phyloP scores from a whole-genome alignment of 2,113 vertebrate genomes.

The Chrysemys picta region DNA sequence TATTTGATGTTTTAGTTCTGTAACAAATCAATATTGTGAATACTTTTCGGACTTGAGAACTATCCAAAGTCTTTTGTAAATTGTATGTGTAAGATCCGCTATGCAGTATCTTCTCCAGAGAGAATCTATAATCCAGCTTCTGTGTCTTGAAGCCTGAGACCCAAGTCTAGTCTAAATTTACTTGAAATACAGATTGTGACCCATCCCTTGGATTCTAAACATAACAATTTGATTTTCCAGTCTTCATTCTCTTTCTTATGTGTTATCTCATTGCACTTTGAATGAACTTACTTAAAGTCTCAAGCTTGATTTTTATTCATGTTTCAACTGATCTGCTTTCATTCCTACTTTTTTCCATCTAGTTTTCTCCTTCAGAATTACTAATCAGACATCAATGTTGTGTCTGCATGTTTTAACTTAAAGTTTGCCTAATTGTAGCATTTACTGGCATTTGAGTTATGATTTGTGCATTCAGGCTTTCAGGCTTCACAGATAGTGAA shows the following conservation, averaged over 20 bases:
- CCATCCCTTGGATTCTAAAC: neutral
- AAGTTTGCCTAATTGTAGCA: neutral
- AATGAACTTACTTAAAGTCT: slow-evolving; percentile 22
- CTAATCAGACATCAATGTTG: neutral
- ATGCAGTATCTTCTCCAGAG: neutral
- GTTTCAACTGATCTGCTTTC: slow-evolving; percentile 5
- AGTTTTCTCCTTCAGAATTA: slow-evolving; percentile 41
- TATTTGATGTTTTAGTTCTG: neutral
- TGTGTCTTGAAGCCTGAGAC: neutral
- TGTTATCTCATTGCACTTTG: neutral
- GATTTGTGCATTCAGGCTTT: slow-evolving; percentile 37
- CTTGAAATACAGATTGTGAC: neutral
- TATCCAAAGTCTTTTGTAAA: neutral
- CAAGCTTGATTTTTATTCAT: neutral
- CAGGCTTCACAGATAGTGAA: slow-evolving; percentile 32
- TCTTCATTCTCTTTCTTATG: neutral
- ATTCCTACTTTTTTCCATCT: slow-evolving; percentile 2
- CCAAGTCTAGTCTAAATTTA: neutral
- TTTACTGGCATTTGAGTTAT: slow-evolving; percentile 58
- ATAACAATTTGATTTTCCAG: neutral
- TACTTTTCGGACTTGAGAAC: neutral
- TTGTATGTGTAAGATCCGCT: neutral
- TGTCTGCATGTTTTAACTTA: slow-evolving; percentile 20
- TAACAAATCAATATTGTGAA: neutral
- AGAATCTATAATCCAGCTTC: neutral